phyloP scores from a whole-genome alignment of 2,888 invertebrate genomes.

The Drosophila longiperda region DNA sequence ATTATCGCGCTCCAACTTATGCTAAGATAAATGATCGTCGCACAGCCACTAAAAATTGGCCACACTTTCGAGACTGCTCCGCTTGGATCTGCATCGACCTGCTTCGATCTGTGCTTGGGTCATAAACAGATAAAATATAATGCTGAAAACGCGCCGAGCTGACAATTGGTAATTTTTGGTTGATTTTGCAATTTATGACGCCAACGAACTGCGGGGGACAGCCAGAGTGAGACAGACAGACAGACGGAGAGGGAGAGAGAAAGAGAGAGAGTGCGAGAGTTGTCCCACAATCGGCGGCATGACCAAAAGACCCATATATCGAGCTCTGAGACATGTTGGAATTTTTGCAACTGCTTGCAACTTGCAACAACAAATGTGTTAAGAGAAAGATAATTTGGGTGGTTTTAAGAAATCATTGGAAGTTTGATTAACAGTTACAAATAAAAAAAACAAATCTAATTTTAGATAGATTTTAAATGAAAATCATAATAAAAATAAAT shows the following conservation, averaged over 20 bases:
- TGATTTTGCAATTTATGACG: conserved; percentile 70
- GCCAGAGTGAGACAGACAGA: background rate
- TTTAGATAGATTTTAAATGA: background rate
- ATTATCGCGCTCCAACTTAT: conserved; percentile 82
- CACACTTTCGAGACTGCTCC: conserved; percentile 60
- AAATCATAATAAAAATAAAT: background rate
- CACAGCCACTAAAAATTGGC: conserved; percentile 69
- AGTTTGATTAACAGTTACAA: background rate
- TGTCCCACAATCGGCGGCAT: conserved; percentile 55
- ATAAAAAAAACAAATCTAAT: background rate
- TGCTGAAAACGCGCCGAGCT: conserved; percentile 42
- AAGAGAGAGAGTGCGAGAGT: background rate
- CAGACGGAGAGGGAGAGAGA: background rate
- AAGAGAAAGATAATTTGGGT: background rate
- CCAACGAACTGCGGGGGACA: conserved; percentile 14
- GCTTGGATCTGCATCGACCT: background rate
- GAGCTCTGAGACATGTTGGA: background rate
- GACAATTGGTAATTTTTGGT: conserved; percentile 74
- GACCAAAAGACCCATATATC: conserved; percentile 64
- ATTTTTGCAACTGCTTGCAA: conserved; percentile 1
- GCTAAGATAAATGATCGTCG: conserved; percentile 75
- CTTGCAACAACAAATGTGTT: background rate
- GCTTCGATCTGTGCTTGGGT: conserved; percentile 10
- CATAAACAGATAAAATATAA: conserved; percentile 50
- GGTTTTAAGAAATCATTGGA: background rate